Base-by-base conservation (phyloP, 2,797 vertebrate genomes). In the Synanceia verrucosa region DNA sequence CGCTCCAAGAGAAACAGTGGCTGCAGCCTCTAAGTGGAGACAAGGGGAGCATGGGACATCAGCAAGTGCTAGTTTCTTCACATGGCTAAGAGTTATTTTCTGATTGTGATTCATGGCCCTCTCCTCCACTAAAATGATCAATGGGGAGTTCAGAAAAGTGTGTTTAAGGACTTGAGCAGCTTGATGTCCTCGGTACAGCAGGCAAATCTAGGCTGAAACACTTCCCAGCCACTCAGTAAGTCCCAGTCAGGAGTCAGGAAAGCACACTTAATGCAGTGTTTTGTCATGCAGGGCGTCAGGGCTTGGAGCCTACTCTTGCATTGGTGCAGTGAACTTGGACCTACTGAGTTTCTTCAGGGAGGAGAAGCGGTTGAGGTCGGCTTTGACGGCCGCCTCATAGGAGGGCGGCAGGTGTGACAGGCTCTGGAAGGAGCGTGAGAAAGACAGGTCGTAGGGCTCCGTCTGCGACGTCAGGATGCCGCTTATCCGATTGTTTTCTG, bases 321-420 rank as follows among this genome's bases (percentile, higher is more conserved):
- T 86, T 76, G 86, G 78, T 87, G 88, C 76, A 85, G 88, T 72
- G 84, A 94, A 89, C 83, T 76, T 90, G 84, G 89, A 96, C 98
- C 95, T 97, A 99, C 98, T 98, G 92, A 99, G 95, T 93, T 95
- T 97, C 94, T 99, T 99, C 91, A 99, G 95, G 87, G 97, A 99
- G 59, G 97, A 99, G 90, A 97, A 99, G 88, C 97, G 97, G 92
- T 86, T 98, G 85, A 98, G 95, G 91, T 99, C 97, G 72, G 96
- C 96, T 93, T 98, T 98, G 90, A 98, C 87, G 6, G 97, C 96
- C 62, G 96, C 96, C 91, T 99, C 97, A 5, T 99, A 99, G 86
- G 98, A 98, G 7, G 98, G 97, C 21, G 97, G 97, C 75, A 98
- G 95, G 86, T 99, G 98, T 16, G 98, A 97, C 90, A 99, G 95